Evolutionary conservation across 1,140 invertebrate genomes (phyloP).

Genomic region (Anthonomus grandis): DNA sequence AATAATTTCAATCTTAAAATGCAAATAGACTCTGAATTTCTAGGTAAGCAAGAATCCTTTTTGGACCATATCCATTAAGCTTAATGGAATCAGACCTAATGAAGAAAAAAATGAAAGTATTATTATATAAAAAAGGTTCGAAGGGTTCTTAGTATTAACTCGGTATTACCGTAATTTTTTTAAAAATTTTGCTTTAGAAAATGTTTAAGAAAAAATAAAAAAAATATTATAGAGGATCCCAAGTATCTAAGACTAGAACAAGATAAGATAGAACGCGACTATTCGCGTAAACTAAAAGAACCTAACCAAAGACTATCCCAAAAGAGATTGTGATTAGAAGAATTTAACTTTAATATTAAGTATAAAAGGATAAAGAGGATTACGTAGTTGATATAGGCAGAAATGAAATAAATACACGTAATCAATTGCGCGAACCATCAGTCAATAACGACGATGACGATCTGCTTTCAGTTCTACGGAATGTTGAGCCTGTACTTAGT

Average conservation of each 20-base stretch:
- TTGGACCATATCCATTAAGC: conserved; percentile 30
- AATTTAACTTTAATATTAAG: no score
- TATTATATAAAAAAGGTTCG: no score
- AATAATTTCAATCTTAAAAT: no score
- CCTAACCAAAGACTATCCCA: conserved; percentile 13
- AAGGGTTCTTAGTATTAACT: no score
- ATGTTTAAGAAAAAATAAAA: conserved; percentile 14
- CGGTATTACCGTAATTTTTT: no score
- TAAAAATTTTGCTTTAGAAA: conserved; percentile 1
- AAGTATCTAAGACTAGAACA: conserved; percentile 6
- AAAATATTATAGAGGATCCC: conserved; percentile 2
- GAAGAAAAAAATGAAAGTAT: no score
- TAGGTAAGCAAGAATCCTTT: conserved; percentile 25
- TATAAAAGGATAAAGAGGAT: conserved; percentile 7
- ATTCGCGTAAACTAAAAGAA: conserved; percentile 16
- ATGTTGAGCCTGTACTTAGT: no score
- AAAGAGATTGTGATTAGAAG: conserved; percentile 3
- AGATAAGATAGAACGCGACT: conserved; percentile 17
- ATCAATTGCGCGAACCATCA: background rate
- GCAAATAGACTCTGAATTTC: conserved; percentile 11
- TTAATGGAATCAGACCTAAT: conserved; percentile 25
- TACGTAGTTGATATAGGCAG: background rate
- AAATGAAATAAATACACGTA: conserved; percentile 5
- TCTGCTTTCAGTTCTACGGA: conserved; percentile 1
- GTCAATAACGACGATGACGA: background rate